Evolutionary conservation across 2,888 invertebrate genomes (phyloP).

Genomic region (Prostheceraeus crozeri): DNA sequence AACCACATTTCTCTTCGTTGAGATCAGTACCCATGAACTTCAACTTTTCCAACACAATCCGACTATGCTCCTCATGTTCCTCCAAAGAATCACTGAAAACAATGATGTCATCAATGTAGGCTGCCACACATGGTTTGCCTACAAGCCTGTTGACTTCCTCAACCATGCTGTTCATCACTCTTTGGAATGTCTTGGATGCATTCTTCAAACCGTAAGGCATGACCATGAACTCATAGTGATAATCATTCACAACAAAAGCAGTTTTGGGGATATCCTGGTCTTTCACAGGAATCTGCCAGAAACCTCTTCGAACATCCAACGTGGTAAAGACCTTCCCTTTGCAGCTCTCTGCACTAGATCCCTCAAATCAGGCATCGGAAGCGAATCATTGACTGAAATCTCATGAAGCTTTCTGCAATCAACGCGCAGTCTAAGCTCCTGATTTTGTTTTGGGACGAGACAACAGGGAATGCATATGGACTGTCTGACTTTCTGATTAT

Average conservation of each 20-base stretch:
- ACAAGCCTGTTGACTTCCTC: background rate
- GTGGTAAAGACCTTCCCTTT: background rate
- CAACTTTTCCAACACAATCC: too few species aligned
- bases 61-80: slow-evolving; percentile 1
- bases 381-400: background rate
- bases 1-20: too few species aligned
- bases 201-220: background rate
- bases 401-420: background rate
- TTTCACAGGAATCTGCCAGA: background rate
- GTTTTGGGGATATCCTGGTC: background rate
- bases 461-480: too few species aligned
- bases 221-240: background rate
- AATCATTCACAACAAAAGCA: background rate
- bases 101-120: slow-evolving; percentile 10
- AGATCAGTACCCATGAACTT: too few species aligned
- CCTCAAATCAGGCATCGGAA: background rate
- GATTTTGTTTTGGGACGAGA: too few species aligned
- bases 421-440: too few species aligned
- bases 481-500: too few species aligned
- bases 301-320: background rate
- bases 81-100: background rate
- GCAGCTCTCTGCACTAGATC: slow-evolving; percentile 5
- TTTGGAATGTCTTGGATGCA: background rate
- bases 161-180: background rate
- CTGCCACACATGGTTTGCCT: slow-evolving; percentile 1